Conservation (phyloP, 2,888 invertebrate genomes). For the Zygogramma bicolorata region DNA sequence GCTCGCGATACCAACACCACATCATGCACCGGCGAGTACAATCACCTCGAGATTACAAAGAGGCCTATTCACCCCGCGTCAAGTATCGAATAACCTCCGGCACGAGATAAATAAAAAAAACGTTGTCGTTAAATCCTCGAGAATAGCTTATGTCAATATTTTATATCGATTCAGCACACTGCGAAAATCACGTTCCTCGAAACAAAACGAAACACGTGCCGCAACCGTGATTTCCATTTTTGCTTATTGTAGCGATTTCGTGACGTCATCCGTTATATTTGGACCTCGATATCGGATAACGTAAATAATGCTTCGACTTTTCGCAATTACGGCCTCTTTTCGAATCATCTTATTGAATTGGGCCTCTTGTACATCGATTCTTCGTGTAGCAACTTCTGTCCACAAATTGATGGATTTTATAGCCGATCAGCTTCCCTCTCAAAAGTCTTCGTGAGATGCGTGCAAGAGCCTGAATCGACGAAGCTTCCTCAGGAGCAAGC, state of each 20-base stretch:
- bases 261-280: slow-evolving; percentile 18
- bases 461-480: too few species aligned
- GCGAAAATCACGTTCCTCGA: slow-evolving; percentile 24
- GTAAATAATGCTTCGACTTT: background rate
- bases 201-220: slow-evolving; percentile 24
- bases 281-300: background rate
- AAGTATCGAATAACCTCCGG: slow-evolving; percentile 1
- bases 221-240: slow-evolving; percentile 6
- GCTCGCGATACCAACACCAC: background rate
- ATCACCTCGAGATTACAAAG: background rate
- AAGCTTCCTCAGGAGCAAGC: too few species aligned
- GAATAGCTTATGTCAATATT: slow-evolving; percentile 27
- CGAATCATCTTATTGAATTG: too few species aligned
- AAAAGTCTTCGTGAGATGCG: too few species aligned
- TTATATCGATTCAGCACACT: slow-evolving; percentile 16
- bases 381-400: too few species aligned
- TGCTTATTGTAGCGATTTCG: slow-evolving; percentile 22
- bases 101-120: slow-evolving; percentile 10
- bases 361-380: too few species aligned
- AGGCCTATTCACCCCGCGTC: background rate
- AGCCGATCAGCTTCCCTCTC: too few species aligned
- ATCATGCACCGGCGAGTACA: background rate
- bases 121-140: slow-evolving; percentile 6
- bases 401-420: too few species aligned
- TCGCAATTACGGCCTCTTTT: too few species aligned